Conservation (phyloP, 2,113 vertebrate species). For the Chitala chitala region DNA sequence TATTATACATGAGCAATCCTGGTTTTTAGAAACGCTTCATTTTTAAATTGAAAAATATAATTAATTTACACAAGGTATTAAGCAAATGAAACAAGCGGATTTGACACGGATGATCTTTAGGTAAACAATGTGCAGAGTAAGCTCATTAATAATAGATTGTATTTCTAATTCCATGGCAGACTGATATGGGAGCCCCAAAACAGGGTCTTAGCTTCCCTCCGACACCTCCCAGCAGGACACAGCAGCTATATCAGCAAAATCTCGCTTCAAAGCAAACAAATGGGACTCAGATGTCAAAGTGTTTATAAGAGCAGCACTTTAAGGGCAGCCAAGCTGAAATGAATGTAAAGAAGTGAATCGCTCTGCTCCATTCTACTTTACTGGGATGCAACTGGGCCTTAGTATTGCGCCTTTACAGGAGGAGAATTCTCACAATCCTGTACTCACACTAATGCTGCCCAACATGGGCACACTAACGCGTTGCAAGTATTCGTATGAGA, state of each 20-base stretch:
- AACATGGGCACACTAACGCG: too few species aligned
- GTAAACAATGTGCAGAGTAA: conserved; percentile 35
- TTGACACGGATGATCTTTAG: conserved; percentile 32
- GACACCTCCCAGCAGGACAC: background rate
- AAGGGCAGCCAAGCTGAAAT: background rate
- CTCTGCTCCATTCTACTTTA: too few species aligned
- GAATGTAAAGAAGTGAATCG: too few species aligned
- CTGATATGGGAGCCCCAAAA: background rate
- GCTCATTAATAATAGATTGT: conserved; percentile 26
- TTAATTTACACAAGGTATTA: conserved; percentile 38
- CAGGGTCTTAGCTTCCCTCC: background rate
- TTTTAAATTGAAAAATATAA: conserved; percentile 19
- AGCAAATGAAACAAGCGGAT: conserved; percentile 39
- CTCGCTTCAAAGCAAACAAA: background rate
- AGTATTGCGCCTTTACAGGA: too few species aligned
- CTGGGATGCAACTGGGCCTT: too few species aligned
- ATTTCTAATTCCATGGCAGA: conserved; percentile 21
- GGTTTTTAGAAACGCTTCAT: background rate
- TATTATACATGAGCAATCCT: background rate
- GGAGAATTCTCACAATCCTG: too few species aligned
- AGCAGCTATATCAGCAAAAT: background rate
- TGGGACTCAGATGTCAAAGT: background rate
- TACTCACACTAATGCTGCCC: too few species aligned
- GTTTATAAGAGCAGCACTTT: background rate
- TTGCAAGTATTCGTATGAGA: too few species aligned